phyloP scores from a whole-genome alignment of 2,113 vertebrate genomes.

The Pteropus alecto region DNA sequence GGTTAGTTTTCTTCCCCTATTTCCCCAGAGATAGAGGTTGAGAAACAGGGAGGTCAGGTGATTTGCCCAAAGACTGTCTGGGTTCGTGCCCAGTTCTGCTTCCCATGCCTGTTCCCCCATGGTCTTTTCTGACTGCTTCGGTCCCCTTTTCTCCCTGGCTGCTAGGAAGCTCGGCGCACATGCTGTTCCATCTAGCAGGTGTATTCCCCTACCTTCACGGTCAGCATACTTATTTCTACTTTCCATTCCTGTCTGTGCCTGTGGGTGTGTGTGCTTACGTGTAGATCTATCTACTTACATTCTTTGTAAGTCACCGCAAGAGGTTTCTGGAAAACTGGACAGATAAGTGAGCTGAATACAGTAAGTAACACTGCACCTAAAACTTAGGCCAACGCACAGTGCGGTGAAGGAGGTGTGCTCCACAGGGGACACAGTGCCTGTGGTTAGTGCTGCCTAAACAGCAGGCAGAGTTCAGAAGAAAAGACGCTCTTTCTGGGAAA shows the following conservation, averaged over 20 bases:
- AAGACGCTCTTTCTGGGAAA: conserved; percentile 27
- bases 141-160: background rate
- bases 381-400: background rate
- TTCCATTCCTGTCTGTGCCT: background rate
- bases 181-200: rapidly evolving
- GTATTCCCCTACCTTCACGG: rapidly evolving
- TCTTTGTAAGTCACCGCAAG: background rate
- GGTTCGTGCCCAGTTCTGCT: background rate
- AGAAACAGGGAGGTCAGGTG: background rate
- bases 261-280: background rate
- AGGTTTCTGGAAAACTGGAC: background rate
- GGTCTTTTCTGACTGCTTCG: background rate
- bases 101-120: background rate
- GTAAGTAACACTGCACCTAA: background rate
- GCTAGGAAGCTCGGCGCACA: background rate
- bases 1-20: background rate
- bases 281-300: background rate
- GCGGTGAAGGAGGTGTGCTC: background rate
- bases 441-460: background rate
- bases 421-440: background rate
- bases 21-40: background rate
- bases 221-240: background rate
- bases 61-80: background rate
- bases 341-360: background rate
- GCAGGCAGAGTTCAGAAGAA: background rate